Evolutionary conservation across 2,113 vertebrate genomes (phyloP), one percentile per base, ranked within the genome.

Genomic region (Datnioides undecimradiatus): DNA sequence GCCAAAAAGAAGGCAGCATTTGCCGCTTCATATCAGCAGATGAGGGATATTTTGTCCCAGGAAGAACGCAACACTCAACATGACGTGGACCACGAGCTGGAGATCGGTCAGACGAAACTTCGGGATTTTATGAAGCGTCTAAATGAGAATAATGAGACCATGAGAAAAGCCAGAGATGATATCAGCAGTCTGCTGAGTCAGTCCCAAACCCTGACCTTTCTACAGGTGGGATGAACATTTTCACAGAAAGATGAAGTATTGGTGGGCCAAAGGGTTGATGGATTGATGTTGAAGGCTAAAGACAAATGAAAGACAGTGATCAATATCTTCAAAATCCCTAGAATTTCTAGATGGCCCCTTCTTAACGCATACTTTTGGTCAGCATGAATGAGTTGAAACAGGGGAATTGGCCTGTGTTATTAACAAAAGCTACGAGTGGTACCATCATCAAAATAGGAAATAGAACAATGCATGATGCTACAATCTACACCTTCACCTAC

Each of bases 41-140:
- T 97, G n/a, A 94, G 89, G 77, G 90, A 91, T n/a, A 59, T 97
- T 73, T 83, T 99, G 38, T 92, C 92, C 4, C 80, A 86, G 48
- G 95, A 93, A 3, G 96, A 97, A 93, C 80, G 57, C 0, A 89
- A 88, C 0, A 59, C 91, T 10, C 75, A 27, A 16, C 51, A 16
- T 93, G 23, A 89, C 17, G 72, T 99, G 66, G 92, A 93, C 74
- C 93, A 92, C 2, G 97, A 98, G 82, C 93, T 96, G 88, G 94
- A 94, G 74, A 94, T 75, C 23, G 93, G 96, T 66, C 90, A 29
- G 40, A 80, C 17, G 72, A 97, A 95, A 73, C 89, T 95, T 1
- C 89, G 78, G 36, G 65, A 1, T 25, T 70, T 96, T 33, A 80
- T 91, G 0, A 90, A 91, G 58, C 75, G 94, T 84, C 94, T 99